Percentiles rank a stretch among this genome's conserved stretches.
These are phyloP conservation scores for Drosophila pseudoobscura DNA, from an alignment of 1,140 invertebrate species.

Conservation along the genomic window DNA sequence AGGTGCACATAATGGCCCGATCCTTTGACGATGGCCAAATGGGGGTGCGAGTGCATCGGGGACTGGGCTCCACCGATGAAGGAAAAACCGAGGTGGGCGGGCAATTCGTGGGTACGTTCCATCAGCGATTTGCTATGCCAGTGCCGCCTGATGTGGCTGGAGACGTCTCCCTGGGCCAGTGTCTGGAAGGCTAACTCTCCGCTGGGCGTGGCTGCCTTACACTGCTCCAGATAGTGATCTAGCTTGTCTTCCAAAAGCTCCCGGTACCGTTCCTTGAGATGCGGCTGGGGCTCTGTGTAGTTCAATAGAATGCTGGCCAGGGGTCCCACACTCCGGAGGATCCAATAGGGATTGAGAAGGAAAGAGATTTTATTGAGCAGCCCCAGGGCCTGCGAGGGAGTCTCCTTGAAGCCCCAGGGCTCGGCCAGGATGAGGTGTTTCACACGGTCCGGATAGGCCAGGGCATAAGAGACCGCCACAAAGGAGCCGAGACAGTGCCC, in stretches of 20 bases:
- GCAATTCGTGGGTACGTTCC: not conserved
- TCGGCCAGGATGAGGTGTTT: conserved; percentile 93
- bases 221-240: conserved; percentile 2
- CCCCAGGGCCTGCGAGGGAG: conserved; percentile 73
- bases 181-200: conserved; percentile 15
- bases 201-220: conserved; percentile 11
- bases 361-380: conserved; percentile 1
- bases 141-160: too few species aligned
- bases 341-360: conserved; percentile 91
- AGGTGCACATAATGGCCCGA: conserved; percentile 8
- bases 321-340: conserved; percentile 90
- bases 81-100: conserved; percentile 2
- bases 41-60: too few species aligned
- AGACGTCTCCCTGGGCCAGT: not conserved
- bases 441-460: conserved; percentile 88
- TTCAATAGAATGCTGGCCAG: conserved; percentile 83
- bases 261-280: too few species aligned
- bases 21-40: not conserved
- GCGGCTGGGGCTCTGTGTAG: not conserved
- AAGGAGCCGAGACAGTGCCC: conserved; percentile 95
- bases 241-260: not conserved
- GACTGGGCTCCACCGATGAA: conserved; percentile 5
- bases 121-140: not conserved
- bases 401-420: conserved; percentile 94
- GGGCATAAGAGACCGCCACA: conserved; percentile 90